Conservation (phyloP, 2,888 invertebrate genomes). For the Urechis unicinctus region DNA sequence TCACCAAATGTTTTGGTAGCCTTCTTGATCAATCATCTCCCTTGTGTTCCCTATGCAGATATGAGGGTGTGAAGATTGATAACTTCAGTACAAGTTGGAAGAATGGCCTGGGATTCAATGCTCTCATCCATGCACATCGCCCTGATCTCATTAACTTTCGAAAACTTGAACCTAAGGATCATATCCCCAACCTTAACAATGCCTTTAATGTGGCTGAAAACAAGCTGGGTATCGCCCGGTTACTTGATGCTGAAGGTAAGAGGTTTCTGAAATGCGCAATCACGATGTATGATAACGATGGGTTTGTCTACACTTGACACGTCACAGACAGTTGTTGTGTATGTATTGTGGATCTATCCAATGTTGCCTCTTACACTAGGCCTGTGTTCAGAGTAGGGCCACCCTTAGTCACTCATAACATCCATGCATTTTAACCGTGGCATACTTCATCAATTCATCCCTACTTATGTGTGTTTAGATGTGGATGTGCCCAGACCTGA, state of each 20-base stretch:
- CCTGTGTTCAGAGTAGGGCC: background rate
- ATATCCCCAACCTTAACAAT: constrained; percentile 93
- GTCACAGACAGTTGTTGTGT: background rate
- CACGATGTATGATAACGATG: no score
- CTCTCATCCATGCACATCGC: constrained; percentile 89
- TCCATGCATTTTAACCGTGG: background rate
- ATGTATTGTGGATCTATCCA: background rate
- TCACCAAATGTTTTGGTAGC: no score
- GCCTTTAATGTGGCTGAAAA: constrained; percentile 93
- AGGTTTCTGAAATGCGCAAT: no score
- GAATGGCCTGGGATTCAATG: constrained; percentile 94
- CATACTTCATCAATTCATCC: background rate
- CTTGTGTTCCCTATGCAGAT: no score
- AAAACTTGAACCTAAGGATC: constrained; percentile 69
- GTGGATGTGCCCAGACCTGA: constrained; percentile 90
- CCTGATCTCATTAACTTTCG: constrained; percentile 90
- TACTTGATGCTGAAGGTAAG: constrained; percentile 80
- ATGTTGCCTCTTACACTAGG: background rate
- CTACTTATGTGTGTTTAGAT: constrained; percentile 56
- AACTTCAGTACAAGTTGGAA: constrained; percentile 78
- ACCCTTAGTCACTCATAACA: background rate
- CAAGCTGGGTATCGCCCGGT: constrained; percentile 84
- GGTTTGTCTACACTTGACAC: no score
- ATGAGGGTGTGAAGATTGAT: constrained; percentile 52
- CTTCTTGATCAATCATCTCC: no score